A percentile compares a stretch with the other conserved stretches of the same genome.
phyloP scores from a whole-genome alignment of 2,888 invertebrate genomes.

The Zonitis immaculata region DNA sequence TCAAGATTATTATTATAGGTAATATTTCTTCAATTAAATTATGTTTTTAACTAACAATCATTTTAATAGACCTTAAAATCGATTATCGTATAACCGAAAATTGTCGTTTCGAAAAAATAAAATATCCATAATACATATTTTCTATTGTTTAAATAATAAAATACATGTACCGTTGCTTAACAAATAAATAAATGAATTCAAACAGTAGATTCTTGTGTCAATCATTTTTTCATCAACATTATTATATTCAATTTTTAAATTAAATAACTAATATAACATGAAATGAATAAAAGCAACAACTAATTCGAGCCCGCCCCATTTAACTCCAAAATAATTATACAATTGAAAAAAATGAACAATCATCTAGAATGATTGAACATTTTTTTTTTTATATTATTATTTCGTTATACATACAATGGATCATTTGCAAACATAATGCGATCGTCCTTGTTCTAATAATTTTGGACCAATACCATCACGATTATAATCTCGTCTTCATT shows the following conservation, averaged over 20 bases:
- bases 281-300: conserved; percentile 2
- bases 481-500: conserved; percentile 3
- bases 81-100: no score
- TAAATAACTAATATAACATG: no score
- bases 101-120: no score
- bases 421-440: conserved; percentile 12
- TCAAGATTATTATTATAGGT: neutral
- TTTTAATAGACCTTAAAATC: no score
- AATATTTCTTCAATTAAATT: neutral
- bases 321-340: neutral
- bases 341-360: neutral
- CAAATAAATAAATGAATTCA: conserved; percentile 16
- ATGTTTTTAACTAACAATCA: no score
- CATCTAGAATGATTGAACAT: no score
- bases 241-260: no score
- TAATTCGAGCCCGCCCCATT: conserved; percentile 1
- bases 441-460: conserved; percentile 16
- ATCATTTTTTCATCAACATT: conserved; percentile 26
- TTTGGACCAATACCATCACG: conserved; percentile 6
- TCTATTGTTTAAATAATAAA: conserved; percentile 18
- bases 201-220: conserved; percentile 22
- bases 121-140: conserved; percentile 10
- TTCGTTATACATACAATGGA: no score
- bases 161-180: conserved; percentile 14
- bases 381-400: no score